Evolutionary conservation across 2,113 vertebrate species (phyloP), one percentile per base, ranked within the genome.

Genomic region (Vombatus ursinus): DNA sequence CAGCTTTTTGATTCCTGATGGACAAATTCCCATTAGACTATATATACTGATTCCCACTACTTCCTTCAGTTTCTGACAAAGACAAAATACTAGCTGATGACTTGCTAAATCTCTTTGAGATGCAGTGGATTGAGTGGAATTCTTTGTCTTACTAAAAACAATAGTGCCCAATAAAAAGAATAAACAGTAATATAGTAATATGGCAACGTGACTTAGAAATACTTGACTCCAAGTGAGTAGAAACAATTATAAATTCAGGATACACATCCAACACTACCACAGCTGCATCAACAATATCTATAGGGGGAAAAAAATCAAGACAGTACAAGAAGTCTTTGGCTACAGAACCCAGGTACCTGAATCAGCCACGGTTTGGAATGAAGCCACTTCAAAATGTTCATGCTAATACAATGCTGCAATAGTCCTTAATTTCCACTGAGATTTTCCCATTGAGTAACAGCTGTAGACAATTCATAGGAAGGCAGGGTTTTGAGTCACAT

Each of bases 381-480:
- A 91, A 93, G 98, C 98, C 98, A 98, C 94, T 25, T 52, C 97
- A 96, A 96, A 97, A 97, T 95, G 97, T 96, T 97, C 50, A 0
- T 94, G 97, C n/a, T 97, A 95, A 98, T 98, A 98, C 0, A 8
- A 98, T 97, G 97, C 97, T 94, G 97, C 96, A 95, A 97, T 98
- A 97, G 97, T 97, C 97, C 98, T 98, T 97, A 98, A 98, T 98
- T 98, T 98, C 98, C 98, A 98, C 97, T 95, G 97, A 98, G 98
- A 97, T 97, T 98, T 98, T 97, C n/a, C 98, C 97, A 98, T 98
- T 97, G 98, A 98, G 97, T 96, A 98, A 98, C 98, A 98, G 98
- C 97, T 98, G 98, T 98, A 98, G 97, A 94, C 98, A 96, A 96
- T 97, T 98, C 97, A 92, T 96, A 98, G 95, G 98, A 98, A 98